Conservation (phyloP, 2,888 invertebrate species). For the Drosophila aldrichi region DNA sequence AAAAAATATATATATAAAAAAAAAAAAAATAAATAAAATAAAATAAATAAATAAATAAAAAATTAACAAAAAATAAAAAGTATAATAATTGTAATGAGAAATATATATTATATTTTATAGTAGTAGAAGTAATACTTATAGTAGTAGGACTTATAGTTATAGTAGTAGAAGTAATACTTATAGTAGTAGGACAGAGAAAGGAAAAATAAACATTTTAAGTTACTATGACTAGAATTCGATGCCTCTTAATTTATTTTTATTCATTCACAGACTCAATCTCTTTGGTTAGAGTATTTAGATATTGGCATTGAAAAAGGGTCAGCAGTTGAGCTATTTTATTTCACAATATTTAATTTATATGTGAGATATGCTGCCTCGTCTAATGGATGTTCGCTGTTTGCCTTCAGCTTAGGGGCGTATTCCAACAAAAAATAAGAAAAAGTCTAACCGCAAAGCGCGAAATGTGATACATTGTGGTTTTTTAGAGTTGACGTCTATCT, state of each 20-base stretch:
- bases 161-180: too few species aligned
- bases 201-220: too few species aligned
- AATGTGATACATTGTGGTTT: constrained; percentile 70
- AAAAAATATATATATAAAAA: too few species aligned
- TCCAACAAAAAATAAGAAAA: constrained; percentile 18
- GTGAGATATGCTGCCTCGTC: constrained; percentile 22
- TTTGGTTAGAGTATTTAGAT: constrained; percentile 19
- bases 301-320: background rate
- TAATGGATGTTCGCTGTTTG: constrained; percentile 75
- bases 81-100: too few species aligned
- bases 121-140: too few species aligned
- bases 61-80: too few species aligned
- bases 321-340: constrained; percentile 5
- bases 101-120: too few species aligned
- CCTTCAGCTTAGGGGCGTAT: constrained; percentile 58
- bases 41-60: too few species aligned
- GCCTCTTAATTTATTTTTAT: background rate
- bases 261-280: background rate
- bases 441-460: constrained; percentile 62
- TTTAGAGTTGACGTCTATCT: constrained; percentile 32
- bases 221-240: too few species aligned
- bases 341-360: constrained; percentile 17
- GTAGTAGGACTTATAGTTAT: too few species aligned
- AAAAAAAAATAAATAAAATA: too few species aligned
- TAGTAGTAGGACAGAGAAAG: too few species aligned